These are phyloP conservation scores for Mesochorus sp. DNA, from an alignment of 2,888 invertebrate species.

Conservation along the genomic window DNA sequence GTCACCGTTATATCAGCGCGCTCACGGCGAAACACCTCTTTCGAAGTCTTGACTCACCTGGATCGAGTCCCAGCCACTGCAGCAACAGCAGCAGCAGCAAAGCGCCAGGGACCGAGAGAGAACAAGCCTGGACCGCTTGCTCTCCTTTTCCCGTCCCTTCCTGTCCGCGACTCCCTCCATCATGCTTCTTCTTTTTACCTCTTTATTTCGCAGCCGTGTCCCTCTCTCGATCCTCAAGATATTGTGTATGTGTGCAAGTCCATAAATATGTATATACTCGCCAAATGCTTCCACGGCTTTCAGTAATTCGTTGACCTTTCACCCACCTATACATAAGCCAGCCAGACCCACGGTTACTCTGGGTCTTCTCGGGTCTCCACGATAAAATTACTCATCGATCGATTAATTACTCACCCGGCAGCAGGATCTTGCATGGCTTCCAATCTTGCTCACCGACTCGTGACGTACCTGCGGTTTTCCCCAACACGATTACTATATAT, in stretches of 20 bases:
- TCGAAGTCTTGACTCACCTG: constrained; percentile 71
- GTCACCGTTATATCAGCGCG: constrained; percentile 81
- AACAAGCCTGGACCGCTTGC: constrained; percentile 13
- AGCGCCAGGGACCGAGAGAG: constrained; percentile 10
- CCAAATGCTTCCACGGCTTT: constrained; percentile 65
- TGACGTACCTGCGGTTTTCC: not conserved
- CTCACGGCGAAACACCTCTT: constrained; percentile 72
- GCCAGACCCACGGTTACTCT: not conserved
- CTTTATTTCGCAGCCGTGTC: not conserved
- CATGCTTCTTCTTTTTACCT: not conserved
- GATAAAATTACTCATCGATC: constrained; percentile 39
- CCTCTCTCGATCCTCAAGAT: not conserved
- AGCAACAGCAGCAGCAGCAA: too few relatives aligned
- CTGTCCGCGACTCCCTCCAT: not conserved
- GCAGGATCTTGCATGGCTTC: constrained; percentile 7
- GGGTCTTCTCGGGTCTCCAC: not conserved
- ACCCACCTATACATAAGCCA: not conserved
- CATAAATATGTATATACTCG: constrained; percentile 4
- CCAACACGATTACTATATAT: too few relatives aligned
- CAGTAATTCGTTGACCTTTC: constrained; percentile 69
- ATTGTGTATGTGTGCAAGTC: not conserved
- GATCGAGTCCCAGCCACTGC: constrained; percentile 67
- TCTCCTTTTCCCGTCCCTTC: not conserved
- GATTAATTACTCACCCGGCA: constrained; percentile 35
- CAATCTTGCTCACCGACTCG: not conserved